These are phyloP conservation scores for Adelosebastes latens DNA, from an alignment of 2,797 vertebrate genomes.

Conservation along the genomic window DNA sequence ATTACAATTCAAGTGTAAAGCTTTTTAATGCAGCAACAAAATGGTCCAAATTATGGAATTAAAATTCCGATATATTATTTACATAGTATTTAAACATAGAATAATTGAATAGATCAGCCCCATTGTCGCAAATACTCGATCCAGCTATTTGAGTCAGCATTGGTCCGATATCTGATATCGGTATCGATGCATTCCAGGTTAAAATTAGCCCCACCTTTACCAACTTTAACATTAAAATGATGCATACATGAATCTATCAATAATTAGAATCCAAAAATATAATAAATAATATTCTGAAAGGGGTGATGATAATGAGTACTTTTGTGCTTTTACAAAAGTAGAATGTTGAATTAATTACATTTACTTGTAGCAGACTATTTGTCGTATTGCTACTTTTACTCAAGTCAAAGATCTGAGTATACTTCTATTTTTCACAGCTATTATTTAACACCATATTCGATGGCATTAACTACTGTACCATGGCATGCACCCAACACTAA, in stretches of 20 bases:
- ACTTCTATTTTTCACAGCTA: slow-evolving; percentile 3
- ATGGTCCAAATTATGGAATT: no score
- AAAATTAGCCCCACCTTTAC: not conserved
- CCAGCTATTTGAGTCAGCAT: no score
- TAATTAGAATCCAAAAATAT: not conserved
- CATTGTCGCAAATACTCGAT: no score
- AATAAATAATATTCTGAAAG: not conserved
- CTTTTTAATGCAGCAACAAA: no score
- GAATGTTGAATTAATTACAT: not conserved
- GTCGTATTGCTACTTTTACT: not conserved
- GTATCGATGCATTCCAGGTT: fast-evolving
- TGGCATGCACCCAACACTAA: not conserved
- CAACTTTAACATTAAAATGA: not conserved
- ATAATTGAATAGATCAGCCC: no score
- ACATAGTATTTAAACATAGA: no score
- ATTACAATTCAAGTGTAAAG: no score
- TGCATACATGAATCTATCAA: not conserved
- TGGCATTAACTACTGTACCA: not conserved
- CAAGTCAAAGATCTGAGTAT: not conserved
- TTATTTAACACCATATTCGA: slow-evolving; percentile 7
- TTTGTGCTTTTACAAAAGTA: not conserved
- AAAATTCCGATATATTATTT: no score
- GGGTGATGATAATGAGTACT: not conserved
- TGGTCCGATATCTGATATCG: no score
- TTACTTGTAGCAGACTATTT: not conserved